Conservation (phyloP, 2,113 vertebrate species). For the Clarias macrocephalus region DNA sequence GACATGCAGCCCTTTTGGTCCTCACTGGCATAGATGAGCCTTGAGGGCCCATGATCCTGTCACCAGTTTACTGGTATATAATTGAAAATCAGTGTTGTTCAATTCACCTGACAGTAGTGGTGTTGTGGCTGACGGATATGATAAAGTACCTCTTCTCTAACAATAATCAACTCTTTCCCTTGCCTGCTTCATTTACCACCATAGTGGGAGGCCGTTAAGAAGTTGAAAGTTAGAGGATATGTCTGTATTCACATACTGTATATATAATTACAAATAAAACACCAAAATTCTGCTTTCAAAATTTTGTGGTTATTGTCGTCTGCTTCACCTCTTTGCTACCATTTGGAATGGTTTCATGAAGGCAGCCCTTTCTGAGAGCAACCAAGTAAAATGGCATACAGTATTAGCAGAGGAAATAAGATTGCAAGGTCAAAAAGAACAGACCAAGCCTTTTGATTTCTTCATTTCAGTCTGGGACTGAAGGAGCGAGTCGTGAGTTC, state of each 20-base stretch:
- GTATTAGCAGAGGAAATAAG: not conserved
- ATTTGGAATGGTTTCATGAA: not conserved
- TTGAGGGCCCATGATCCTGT: too few relatives aligned
- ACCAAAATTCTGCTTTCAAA: not conserved
- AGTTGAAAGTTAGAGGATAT: not conserved
- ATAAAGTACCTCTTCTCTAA: too few relatives aligned
- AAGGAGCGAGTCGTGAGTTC: not conserved
- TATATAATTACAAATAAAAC: not conserved
- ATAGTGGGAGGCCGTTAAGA: not conserved
- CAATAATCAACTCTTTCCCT: not conserved
- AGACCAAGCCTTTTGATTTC: not conserved
- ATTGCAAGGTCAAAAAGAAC: not conserved
- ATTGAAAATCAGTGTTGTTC: too few relatives aligned
- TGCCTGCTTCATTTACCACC: not conserved
- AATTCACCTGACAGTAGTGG: too few relatives aligned
- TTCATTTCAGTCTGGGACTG: not conserved
- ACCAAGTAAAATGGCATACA: not conserved
- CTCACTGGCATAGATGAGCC: too few relatives aligned
- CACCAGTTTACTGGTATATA: too few relatives aligned
- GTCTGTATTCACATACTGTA: not conserved
- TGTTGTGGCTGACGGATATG: too few relatives aligned
- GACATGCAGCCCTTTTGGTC: too few relatives aligned
- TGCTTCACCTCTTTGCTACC: not conserved
- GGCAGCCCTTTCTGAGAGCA: not conserved
- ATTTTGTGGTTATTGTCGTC: not conserved